Percentiles rank a stretch among this genome's conserved stretches.
These are phyloP conservation scores for Elymnias hypermnestra DNA, from an alignment of 1,140 invertebrate species.

Conservation along the genomic window DNA sequence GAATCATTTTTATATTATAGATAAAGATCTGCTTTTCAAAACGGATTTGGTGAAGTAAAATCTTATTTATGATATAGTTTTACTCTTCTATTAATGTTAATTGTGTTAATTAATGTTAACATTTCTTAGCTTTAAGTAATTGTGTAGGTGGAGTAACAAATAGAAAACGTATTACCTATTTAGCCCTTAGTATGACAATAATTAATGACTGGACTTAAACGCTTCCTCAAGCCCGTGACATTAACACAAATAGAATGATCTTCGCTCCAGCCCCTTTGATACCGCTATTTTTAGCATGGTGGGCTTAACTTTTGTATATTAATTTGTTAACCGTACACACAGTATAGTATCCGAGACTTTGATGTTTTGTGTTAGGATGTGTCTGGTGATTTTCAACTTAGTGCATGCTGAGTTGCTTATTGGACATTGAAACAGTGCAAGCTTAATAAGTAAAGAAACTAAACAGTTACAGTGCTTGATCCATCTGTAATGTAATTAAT, in stretches of 20 bases:
- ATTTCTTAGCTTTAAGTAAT: no score
- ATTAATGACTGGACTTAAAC: slow-evolving; percentile 75
- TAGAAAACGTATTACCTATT: slow-evolving; percentile 72
- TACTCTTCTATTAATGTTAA: no score
- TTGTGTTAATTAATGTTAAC: no score
- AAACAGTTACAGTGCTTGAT: no score
- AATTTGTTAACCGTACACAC: slow-evolving; percentile 62
- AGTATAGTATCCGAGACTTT: slow-evolving; percentile 55
- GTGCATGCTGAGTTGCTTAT: slow-evolving; percentile 25
- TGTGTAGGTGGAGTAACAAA: no score
- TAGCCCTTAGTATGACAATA: slow-evolving; percentile 73
- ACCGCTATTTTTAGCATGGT: slow-evolving; percentile 66
- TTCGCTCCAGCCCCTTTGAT: slow-evolving; percentile 69
- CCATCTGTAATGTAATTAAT: no score
- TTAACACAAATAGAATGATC: slow-evolving; percentile 75
- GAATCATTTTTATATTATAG: no score
- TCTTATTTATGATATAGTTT: no score
- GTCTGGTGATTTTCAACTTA: slow-evolving; percentile 66
- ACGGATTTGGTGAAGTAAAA: no score
- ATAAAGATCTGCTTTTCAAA: no score
- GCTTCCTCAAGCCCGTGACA: slow-evolving; percentile 75
- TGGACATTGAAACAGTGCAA: slow-evolving; percentile 21
- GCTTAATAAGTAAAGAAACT: not conserved
- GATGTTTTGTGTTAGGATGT: slow-evolving; percentile 67
- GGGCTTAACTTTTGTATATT: slow-evolving; percentile 66